Evolutionary conservation across 2,797 vertebrate species (phyloP).

Genomic region (Miichthys miiuy): DNA sequence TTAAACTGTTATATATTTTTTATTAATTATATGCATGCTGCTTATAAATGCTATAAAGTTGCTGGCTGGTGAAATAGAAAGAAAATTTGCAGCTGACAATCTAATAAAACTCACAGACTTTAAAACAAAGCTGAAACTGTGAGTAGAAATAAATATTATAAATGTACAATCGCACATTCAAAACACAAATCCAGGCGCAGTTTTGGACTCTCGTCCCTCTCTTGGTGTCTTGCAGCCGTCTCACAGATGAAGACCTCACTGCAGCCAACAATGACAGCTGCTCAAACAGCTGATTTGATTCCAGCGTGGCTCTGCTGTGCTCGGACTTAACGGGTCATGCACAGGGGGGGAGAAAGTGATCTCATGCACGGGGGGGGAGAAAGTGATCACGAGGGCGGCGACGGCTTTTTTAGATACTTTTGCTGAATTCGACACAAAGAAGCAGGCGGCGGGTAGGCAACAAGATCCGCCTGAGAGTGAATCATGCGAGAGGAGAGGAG

Average conservation of each 20-base stretch:
- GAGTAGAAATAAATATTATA: background rate
- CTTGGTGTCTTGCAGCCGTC: constrained; percentile 10
- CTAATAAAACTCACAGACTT: background rate
- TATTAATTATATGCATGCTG: background rate
- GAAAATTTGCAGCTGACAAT: background rate
- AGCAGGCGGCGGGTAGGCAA: background rate
- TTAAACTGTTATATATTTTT: background rate
- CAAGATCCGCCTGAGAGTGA: constrained; percentile 23
- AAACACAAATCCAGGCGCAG: constrained; percentile 15
- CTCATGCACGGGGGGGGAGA: constrained; percentile 22
- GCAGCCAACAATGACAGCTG: constrained; percentile 53
- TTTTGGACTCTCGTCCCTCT: constrained; percentile 14
- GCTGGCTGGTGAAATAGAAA: background rate
- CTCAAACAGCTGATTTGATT: constrained; percentile 57
- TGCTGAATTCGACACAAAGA: constrained; percentile 25
- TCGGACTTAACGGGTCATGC: constrained; percentile 48
- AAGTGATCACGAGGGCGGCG: constrained; percentile 22
- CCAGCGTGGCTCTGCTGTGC: constrained; percentile 33
- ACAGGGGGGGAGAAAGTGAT: constrained; percentile 3
- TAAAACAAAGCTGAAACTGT: too few relatives aligned
- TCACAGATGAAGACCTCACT: constrained; percentile 37
- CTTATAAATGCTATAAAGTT: background rate
- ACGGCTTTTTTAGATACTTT: constrained; percentile 32
- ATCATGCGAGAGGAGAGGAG: background rate
- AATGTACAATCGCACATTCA: background rate